phyloP scores from a whole-genome alignment of 1,140 invertebrate genomes.

The Neelides sp. region DNA sequence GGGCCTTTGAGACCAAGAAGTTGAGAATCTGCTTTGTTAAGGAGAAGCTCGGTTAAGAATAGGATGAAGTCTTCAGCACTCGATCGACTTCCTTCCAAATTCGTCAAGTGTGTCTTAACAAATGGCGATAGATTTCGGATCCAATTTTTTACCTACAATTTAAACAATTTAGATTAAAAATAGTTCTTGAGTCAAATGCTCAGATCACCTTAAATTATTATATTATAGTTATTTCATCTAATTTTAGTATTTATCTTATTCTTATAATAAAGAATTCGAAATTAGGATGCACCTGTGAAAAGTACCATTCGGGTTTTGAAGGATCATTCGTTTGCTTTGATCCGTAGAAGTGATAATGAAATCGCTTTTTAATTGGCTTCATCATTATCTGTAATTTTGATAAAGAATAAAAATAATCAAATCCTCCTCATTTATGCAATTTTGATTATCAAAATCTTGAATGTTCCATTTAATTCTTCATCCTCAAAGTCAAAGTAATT shows the following conservation, averaged over 20 bases:
- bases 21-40: conserved; percentile 24
- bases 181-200: neutral
- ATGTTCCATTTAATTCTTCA: neutral
- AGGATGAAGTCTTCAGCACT: conserved; percentile 22
- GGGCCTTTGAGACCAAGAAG: neutral
- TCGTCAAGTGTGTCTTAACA: conserved; percentile 14
- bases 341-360: conserved; percentile 26
- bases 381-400: conserved; percentile 18
- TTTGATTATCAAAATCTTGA: neutral
- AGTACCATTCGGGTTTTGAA: conserved; percentile 29
- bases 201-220: too few species aligned
- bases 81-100: conserved; percentile 9
- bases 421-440: neutral
- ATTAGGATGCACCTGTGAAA: conserved; percentile 17
- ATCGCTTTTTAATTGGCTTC: conserved; percentile 25
- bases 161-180: neutral
- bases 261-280: neutral
- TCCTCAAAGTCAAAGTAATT: neutral
- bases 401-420: neutral
- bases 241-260: neutral
- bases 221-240: neutral
- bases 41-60: conserved; percentile 19
- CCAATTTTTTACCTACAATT: conserved; percentile 23
- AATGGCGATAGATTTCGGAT: conserved; percentile 25
- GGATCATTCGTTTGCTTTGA: conserved; percentile 22